Conservation (phyloP, 2,113 vertebrate species). For the Phrynocephalus versicolor region DNA sequence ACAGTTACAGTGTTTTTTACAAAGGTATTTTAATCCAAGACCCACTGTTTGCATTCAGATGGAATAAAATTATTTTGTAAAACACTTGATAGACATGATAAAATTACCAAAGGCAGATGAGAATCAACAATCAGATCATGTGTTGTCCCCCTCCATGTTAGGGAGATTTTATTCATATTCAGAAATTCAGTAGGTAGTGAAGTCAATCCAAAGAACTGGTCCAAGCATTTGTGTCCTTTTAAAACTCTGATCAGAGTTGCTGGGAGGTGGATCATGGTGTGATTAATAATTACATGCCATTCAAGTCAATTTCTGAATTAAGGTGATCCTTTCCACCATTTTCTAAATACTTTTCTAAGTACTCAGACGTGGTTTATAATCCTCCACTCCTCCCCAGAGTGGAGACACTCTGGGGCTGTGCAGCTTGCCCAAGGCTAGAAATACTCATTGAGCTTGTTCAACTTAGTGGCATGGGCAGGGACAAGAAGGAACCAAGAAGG, state of each 20-base stretch:
- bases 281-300: no score
- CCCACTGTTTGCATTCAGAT: conserved; percentile 4
- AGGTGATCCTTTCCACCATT: no score
- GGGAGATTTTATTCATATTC: not conserved
- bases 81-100: conserved; percentile 16
- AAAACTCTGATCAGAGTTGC: not conserved
- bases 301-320: no score
- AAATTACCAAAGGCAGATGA: not conserved
- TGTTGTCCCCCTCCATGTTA: not conserved
- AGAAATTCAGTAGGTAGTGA: not conserved
- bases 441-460: no score
- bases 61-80: conserved; percentile 19
- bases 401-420: no score
- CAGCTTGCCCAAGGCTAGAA: no score
- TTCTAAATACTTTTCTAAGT: no score
- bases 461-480: not conserved
- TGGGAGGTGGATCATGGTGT: no score
- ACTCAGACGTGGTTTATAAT: no score
- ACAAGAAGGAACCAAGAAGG: not conserved
- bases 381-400: no score
- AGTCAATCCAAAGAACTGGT: not conserved
- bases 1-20: conserved; percentile 13
- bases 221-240: not conserved
- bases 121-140: not conserved
- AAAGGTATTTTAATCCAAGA: not conserved